phyloP scores from a whole-genome alignment of 2,113 vertebrate genomes.

The Larimichthys crocea region DNA sequence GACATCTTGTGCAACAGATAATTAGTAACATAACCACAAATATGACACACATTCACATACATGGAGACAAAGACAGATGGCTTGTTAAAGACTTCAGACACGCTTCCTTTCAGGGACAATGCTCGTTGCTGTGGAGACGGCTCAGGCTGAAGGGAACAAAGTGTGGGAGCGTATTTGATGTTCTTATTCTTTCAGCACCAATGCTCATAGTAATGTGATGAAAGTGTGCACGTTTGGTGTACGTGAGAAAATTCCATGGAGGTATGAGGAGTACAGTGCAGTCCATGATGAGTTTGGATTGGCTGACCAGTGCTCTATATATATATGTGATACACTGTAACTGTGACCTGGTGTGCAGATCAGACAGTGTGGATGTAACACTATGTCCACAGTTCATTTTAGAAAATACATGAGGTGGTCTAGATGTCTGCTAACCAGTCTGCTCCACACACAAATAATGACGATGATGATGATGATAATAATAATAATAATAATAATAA shows the following conservation, averaged over 20 bases:
- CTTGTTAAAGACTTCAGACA: conserved; percentile 40
- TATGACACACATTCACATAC: conserved; percentile 14
- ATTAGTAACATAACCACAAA: conserved; percentile 27
- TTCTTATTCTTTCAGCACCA: not conserved
- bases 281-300: not conserved
- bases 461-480: too few relatives aligned
- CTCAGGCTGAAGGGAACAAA: conserved; percentile 19
- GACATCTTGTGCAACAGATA: conserved; percentile 22
- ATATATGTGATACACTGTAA: not conserved
- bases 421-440: not conserved
- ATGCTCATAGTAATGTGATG: not conserved
- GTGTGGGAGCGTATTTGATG: conserved; percentile 16
- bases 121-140: conserved; percentile 27
- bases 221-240: not conserved
- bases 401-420: not conserved
- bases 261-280: not conserved
- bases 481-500: too few relatives aligned
- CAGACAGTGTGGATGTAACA: conserved; percentile 3
- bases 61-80: conserved; percentile 50
- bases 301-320: not conserved
- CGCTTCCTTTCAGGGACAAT: not conserved
- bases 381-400: not conserved
- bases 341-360: conserved; percentile 1
- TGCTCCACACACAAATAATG: not conserved
- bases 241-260: not conserved